Conservation (phyloP, 2,113 vertebrate genomes). For the Phrynocephalus versicolor region DNA sequence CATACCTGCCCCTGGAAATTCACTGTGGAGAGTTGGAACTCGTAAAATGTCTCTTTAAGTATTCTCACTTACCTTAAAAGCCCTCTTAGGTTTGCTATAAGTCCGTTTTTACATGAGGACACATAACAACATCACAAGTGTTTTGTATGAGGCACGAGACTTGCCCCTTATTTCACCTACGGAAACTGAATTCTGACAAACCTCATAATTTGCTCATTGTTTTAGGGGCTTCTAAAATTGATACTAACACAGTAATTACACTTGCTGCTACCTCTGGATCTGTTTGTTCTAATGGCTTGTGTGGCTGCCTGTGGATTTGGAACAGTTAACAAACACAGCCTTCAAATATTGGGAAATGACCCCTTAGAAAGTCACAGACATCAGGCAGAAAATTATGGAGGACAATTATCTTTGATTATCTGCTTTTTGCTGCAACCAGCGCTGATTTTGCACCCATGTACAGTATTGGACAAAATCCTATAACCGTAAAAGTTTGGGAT, state of each 20-base stretch:
- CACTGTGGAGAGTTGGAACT: too few relatives aligned
- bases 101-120: too few relatives aligned
- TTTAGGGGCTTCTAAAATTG: background rate
- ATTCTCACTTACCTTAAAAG: too few relatives aligned
- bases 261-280: background rate
- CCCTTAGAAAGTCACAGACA: background rate
- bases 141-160: background rate
- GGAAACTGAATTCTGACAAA: background rate
- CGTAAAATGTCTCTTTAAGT: too few relatives aligned
- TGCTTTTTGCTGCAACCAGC: too few relatives aligned
- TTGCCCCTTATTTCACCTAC: too few relatives aligned
- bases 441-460: too few relatives aligned
- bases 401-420: background rate
- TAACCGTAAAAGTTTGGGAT: too few relatives aligned
- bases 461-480: too few relatives aligned
- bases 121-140: too few relatives aligned
- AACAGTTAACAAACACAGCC: background rate
- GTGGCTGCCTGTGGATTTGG: background rate
- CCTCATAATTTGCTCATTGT: background rate
- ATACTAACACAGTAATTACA: background rate
- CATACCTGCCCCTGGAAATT: too few relatives aligned
- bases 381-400: background rate
- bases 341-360: background rate
- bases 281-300: background rate
- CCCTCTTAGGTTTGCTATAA: too few relatives aligned